Evolutionary conservation across 2,888 invertebrate species (phyloP), one percentile per base, ranked within the genome.

Genomic region (Notodromas monacha): DNA sequence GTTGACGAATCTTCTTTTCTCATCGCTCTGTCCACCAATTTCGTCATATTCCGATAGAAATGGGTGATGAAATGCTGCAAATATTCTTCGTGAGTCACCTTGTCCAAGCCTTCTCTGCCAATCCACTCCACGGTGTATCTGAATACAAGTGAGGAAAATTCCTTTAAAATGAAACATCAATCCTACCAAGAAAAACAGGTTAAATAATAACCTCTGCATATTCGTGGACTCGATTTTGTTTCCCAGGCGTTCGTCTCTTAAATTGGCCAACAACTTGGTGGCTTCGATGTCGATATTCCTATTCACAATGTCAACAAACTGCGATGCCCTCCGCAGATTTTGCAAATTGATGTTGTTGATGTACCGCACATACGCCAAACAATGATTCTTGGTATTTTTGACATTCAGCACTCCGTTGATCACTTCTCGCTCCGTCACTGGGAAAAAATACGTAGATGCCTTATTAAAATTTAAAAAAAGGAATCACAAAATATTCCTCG

Each of bases 81-180:
- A 44, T 89, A 92, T 44, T 86, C 84, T 33, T 69, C 63, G 43
- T 89, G 86, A 0, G 81, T 77, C 45, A 84, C 81, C 2, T 63
- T 61, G 42, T 84, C 81, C 15, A 92, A 54, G 15, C 89, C 89
- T 45, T 84, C 81, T 30, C 86, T 61, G 0, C 86, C 86, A 28
- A 79, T 76, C 92, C 92, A 92, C 45, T 89, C 86, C 0, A 92
- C 77, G 0, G 74, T 77, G 43, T 79, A 79, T 40, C 77, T 76
- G 43, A 21, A 21, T n/a, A n/a, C 21, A 21, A 6, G 8, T 6
- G n/a, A 21, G n/a, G 21, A n/a, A 21, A 21, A n/a, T n/a, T n/a
- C n/a, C n/a, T n/a, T n/a, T n/a, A n/a, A n/a, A n/a, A n/a, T n/a
- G n/a, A n/a, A n/a, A 21, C 21, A 8, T 6, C 21, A 21, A 21